Evolutionary conservation across 35 echinoderm and acorn worm species (phyloP).

Genomic region (Apostichopus japonicus): DNA sequence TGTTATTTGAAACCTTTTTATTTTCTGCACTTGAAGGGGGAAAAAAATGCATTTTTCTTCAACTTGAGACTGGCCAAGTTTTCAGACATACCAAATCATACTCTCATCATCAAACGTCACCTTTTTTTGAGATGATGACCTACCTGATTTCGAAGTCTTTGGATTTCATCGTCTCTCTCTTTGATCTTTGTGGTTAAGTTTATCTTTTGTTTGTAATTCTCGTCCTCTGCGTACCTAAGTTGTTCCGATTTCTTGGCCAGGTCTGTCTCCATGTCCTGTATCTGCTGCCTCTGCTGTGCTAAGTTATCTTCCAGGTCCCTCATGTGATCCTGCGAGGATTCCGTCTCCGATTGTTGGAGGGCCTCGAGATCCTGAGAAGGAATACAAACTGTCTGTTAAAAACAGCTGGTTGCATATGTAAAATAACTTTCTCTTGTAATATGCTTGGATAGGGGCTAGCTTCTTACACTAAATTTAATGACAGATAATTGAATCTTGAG

Average conservation of each 20-base stretch:
- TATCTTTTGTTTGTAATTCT: constrained; percentile 77
- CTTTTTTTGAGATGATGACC: neutral
- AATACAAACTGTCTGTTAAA: neutral
- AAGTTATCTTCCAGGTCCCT: constrained; percentile 87
- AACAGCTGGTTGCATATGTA: neutral
- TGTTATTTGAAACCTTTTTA: no score
- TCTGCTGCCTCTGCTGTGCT: constrained; percentile 60
- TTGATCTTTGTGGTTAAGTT: constrained; percentile 73
- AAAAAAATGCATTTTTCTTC: no score
- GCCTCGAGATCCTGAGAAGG: constrained; percentile 83
- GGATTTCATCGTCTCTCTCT: constrained; percentile 95
- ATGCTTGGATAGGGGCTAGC: neutral
- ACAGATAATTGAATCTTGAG: no score
- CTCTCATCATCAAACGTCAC: no score
- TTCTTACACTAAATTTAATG: no score
- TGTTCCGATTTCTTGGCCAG: constrained; percentile 83
- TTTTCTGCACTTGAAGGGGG: no score
- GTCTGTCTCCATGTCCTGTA: constrained; percentile 81
- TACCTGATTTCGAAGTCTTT: constrained; percentile 89
- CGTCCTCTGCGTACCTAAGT: constrained; percentile 84
- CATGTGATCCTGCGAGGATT: constrained; percentile 91
- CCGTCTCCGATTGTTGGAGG: constrained; percentile 88
- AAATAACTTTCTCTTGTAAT: neutral
- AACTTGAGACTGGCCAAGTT: no score
- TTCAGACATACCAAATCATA: no score